Percentiles rank a stretch among this genome's conserved stretches.
These are phyloP conservation scores for Nibea albiflora DNA, from an alignment of 2,113 vertebrate species.

Conservation along the genomic window DNA sequence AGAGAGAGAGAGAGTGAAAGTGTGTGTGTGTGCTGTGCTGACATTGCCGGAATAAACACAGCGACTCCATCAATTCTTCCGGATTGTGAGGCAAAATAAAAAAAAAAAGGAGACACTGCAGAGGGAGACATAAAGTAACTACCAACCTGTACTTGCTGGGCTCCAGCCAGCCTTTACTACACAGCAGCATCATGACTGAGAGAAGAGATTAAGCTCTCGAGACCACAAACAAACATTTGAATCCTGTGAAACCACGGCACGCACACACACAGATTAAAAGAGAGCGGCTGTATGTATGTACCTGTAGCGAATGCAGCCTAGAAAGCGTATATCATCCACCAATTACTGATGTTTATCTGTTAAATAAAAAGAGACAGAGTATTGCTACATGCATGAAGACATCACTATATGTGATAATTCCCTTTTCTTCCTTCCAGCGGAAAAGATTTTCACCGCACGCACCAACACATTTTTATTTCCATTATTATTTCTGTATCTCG, in stretches of 20 bases:
- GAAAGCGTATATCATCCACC: conserved; percentile 65
- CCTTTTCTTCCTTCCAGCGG: conserved; percentile 67
- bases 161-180: conserved; percentile 57
- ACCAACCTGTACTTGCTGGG: conserved; percentile 46
- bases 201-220: conserved; percentile 61
- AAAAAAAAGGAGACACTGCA: conserved; percentile 44
- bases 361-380: conserved; percentile 79
- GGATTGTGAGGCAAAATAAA: conserved; percentile 68
- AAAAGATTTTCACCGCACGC: conserved; percentile 60
- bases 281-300: conserved; percentile 56
- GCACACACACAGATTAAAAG: conserved; percentile 56
- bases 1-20: conserved; percentile 25
- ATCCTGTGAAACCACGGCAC: conserved; percentile 36
- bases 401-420: conserved; percentile 71
- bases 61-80: conserved; percentile 79
- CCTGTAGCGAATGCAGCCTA: conserved; percentile 59
- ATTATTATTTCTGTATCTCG: conserved; percentile 77
- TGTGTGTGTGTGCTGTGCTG: conserved; percentile 56
- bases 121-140: conserved; percentile 66
- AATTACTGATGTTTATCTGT: conserved; percentile 82
- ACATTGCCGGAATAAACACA: conserved; percentile 75
- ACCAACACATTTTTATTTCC: conserved; percentile 74
- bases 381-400: conserved; percentile 75
- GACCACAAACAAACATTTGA: conserved; percentile 58
- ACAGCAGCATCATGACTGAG: conserved; percentile 43